These are phyloP conservation scores for Syritta pipiens DNA, from an alignment of 2,888 invertebrate species.

Conservation along the genomic window DNA sequence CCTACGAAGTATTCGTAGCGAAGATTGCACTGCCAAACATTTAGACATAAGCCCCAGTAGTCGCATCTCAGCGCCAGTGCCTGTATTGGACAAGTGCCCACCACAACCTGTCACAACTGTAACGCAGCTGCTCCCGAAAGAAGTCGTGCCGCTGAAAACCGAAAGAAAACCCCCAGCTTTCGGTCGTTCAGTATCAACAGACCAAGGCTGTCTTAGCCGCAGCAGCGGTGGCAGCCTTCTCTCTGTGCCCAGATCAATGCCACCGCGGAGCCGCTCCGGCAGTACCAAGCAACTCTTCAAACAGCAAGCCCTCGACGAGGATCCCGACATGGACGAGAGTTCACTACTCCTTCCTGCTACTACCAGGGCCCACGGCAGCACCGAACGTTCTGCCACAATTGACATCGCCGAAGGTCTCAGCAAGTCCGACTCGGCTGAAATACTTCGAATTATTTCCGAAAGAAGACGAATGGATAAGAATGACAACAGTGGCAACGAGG, in stretches of 20 bases:
- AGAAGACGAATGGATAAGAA: constrained; percentile 78
- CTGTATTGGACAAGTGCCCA: constrained; percentile 39
- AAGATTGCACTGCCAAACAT: constrained; percentile 71
- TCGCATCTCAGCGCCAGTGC: constrained; percentile 23
- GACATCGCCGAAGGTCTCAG: constrained; percentile 71
- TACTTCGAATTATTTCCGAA: constrained; percentile 79
- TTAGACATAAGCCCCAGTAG: constrained; percentile 55
- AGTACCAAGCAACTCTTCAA: constrained; percentile 83
- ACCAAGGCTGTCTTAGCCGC: constrained; percentile 74
- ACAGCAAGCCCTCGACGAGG: constrained; percentile 81
- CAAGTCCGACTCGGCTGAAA: constrained; percentile 79
- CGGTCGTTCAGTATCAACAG: constrained; percentile 77
- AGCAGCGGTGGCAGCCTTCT: constrained; percentile 73
- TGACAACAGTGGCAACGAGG: constrained; percentile 78
- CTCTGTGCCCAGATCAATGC: constrained; percentile 78
- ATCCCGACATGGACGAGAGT: constrained; percentile 80
- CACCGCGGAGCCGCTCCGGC: constrained; percentile 78
- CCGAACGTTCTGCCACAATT: constrained; percentile 55
- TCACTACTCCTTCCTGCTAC: constrained; percentile 79
- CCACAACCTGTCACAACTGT: constrained; percentile 43
- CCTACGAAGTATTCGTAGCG: constrained; percentile 76
- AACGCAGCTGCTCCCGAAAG: constrained; percentile 40
- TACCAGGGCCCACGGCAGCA: constrained; percentile 24
- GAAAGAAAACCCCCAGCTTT: constrained; percentile 68
- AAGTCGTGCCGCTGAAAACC: constrained; percentile 36